Base-by-base conservation (phyloP, 1,140 invertebrate genomes). In the Thaumatotibia leucotreta region DNA sequence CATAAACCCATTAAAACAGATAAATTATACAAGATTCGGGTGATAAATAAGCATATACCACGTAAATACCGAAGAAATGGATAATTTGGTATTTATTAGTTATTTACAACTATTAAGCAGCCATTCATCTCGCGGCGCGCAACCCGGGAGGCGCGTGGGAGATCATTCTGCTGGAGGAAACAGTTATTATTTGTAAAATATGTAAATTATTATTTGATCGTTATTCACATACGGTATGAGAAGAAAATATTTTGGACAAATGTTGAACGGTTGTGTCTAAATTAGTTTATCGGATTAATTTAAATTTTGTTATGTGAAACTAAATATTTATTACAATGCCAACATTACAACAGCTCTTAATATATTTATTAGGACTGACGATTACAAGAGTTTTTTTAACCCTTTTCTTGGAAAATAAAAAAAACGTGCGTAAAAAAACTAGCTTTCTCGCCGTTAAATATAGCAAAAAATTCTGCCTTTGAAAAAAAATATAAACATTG, bases 121-220 rank as follows among this genome's bases (percentile, higher is more conserved):
- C 24, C 23, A 58, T 58, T 58, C 14, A 58, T 58, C 52, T 58
- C 14, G 11, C 52, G 24, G 24, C 27, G 24, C n/a, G 17, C n/a
- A 54, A 4, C 6, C 0, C 2, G 17, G 20, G 17, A 23, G 4
- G 24, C 2, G 52, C 52, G 52, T 58, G 52, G 52, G 52, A 8
- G 52, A 24, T 54, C 52, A 29, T 58, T 58, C 20, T 58, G 52
- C 29, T 14, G 52, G 23, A 54, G 17, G 14, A 58, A 22, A 58
- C 52, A 58, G 52, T 58, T 58, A 58, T 14, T 58, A 58, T 58
- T 58, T 5, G 23, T 58, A 58, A 29, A 58, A 58, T 58, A 58
- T 58, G 52, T 58, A 27, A 58, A 58, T 58, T 24, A 27, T 14
- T 14, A 27, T 29, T 0, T 58, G 11, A 27, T 58, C 52, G 24